Evolutionary conservation across 2,888 invertebrate genomes (phyloP), one percentile per base, ranked within the genome.

Genomic region (Apotomis capreana): DNA sequence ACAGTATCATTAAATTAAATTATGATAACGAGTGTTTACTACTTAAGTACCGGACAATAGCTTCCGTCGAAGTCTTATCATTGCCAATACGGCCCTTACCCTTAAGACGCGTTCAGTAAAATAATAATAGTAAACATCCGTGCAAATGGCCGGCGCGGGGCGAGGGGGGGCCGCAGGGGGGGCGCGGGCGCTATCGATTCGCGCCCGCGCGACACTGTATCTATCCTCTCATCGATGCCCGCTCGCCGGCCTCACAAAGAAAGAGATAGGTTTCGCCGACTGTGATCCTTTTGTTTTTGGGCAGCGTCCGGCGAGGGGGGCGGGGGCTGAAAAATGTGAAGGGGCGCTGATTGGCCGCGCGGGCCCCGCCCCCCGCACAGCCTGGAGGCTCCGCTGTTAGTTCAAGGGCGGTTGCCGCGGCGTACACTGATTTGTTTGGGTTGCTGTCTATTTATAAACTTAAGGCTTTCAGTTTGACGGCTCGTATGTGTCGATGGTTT

Each of bases 281-380:
- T 92, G 92, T 92, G 93, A 92, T 92, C 92, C 93, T 92, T 92
- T 93, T 93, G 93, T 93, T 93, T 93, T 92, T 92, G 93, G 93
- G 93, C 92, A 93, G 92, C 91, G 93, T 92, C 93, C 92, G 91
- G 92, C 89, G 89, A 86, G 85, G 87, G 91, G 91, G 92, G 92
- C 90, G 92, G 92, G 91, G 91, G 92, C 89, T 88, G 90, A 92
- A 92, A 92, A 93, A 92, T 91, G 89, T 87, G 87, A 87, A 89
- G 91, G 91, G 91, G 89, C 89, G 89, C 91, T 92, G 92, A 92
- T 91, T 92, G 92, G 92, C 91, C 88, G 85, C 82, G 81, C 77
- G 80, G 79, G 89, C 83, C 83, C 88, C 87, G 91, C 91, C 90
- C 87, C 89, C 87, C 83, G 79, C 81, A 81, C 77, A 77, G 77